Evolutionary conservation across 2,797 vertebrate genomes (phyloP).

Genomic region (Anableps anableps): DNA sequence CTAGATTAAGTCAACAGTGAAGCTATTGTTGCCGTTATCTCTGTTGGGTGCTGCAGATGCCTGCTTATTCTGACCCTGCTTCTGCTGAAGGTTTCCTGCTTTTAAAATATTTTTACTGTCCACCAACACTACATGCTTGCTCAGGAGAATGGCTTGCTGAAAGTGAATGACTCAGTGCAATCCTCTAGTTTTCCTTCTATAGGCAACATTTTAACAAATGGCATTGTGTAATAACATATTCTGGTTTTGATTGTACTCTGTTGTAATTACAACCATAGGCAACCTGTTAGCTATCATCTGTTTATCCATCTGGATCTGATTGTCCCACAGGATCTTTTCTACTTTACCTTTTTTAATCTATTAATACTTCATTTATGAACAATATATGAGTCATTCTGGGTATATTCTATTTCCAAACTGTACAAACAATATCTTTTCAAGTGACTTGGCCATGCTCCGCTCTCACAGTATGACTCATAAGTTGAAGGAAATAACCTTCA

Average conservation of each 20-base stretch:
- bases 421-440: slow-evolving; percentile 8
- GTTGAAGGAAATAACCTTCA: slow-evolving; percentile 44
- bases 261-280: too few species aligned
- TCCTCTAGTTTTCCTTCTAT: not conserved
- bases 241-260: not conserved
- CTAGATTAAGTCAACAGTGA: not conserved
- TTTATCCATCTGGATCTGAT: too few species aligned
- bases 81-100: too few species aligned
- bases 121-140: not conserved
- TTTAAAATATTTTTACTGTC: not conserved
- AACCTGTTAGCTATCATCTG: too few species aligned
- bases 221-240: not conserved
- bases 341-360: not conserved
- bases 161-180: not conserved
- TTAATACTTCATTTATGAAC: slow-evolving; percentile 27
- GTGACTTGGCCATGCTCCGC: slow-evolving; percentile 1
- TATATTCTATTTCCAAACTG: slow-evolving; percentile 5
- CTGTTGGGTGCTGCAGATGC: too few species aligned
- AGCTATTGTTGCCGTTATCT: not conserved
- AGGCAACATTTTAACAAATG: not conserved
- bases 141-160: not conserved
- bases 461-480: slow-evolving; percentile 50
- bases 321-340: not conserved
- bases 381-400: slow-evolving; percentile 41
- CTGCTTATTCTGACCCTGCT: not conserved